Evolutionary conservation across 2,797 vertebrate genomes (phyloP).

Genomic region (Sebastes minor): DNA sequence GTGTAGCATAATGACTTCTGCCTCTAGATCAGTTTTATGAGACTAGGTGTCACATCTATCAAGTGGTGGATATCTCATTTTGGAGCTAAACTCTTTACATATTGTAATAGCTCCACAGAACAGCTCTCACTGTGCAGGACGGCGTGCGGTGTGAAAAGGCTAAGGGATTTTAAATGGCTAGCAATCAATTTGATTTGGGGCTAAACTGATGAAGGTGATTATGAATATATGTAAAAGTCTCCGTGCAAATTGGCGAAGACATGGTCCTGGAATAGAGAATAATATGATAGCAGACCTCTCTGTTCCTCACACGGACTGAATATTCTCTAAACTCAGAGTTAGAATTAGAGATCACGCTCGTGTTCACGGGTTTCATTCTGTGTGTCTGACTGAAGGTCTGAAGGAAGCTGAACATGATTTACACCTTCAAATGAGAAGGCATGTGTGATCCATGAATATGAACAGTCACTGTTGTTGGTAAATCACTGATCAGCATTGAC

Average conservation of each 20-base stretch:
- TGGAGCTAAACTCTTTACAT: slow-evolving; percentile 40
- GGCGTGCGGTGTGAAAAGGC: slow-evolving; percentile 27
- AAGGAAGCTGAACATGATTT: neutral
- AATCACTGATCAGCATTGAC: neutral
- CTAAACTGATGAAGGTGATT: slow-evolving; percentile 40
- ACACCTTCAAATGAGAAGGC: neutral
- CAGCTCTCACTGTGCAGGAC: slow-evolving; percentile 7
- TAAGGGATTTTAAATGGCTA: slow-evolving; percentile 32
- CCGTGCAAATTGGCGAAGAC: slow-evolving; percentile 37
- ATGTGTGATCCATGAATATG: neutral
- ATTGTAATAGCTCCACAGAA: slow-evolving; percentile 20
- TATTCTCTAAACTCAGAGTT: neutral
- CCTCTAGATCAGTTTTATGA: slow-evolving; percentile 34
- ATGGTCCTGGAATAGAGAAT: slow-evolving; percentile 1
- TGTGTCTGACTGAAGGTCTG: neutral
- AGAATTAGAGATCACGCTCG: neutral
- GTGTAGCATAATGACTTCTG: slow-evolving; percentile 45
- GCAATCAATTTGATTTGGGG: slow-evolving; percentile 43
- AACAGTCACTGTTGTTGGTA: neutral
- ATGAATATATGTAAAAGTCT: slow-evolving; percentile 38
- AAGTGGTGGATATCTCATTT: slow-evolving; percentile 52
- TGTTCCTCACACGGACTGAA: neutral
- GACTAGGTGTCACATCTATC: slow-evolving; percentile 46
- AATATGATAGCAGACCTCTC: slow-evolving; percentile 1
- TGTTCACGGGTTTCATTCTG: neutral